Evolutionary conservation across 2,888 invertebrate species (phyloP).

Genomic region (Eucriotettix oculatus): DNA sequence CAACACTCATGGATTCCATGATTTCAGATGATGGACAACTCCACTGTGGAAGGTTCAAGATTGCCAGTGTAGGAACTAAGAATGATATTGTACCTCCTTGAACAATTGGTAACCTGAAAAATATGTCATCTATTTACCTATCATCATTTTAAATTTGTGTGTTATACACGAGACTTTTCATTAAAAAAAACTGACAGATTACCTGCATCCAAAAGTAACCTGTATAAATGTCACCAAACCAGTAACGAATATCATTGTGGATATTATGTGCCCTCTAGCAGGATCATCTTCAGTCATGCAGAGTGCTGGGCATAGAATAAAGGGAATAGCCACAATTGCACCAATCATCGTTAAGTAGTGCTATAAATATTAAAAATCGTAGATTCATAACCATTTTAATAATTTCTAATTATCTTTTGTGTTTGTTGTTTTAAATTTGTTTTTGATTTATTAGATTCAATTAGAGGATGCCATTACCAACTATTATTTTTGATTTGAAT

Average conservation of each 20-base stretch:
- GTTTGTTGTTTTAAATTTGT: too few species aligned
- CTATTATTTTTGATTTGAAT: too few species aligned
- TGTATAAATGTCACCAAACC: slow-evolving; percentile 62
- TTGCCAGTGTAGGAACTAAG: slow-evolving; percentile 59
- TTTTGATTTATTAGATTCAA: too few species aligned
- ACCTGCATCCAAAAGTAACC: slow-evolving; percentile 53
- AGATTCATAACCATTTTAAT: too few species aligned
- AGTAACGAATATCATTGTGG: slow-evolving; percentile 69
- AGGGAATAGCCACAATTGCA: slow-evolving; percentile 66
- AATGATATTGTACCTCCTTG: slow-evolving; percentile 68
- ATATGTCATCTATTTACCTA: neutral
- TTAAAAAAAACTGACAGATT: slow-evolving; percentile 2
- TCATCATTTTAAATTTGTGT: neutral
- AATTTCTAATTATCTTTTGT: too few species aligned
- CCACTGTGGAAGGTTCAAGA: slow-evolving; percentile 53
- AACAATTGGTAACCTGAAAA: slow-evolving; percentile 45
- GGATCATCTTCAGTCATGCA: slow-evolving; percentile 64
- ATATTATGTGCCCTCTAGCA: slow-evolving; percentile 56
- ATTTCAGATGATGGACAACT: slow-evolving; percentile 41
- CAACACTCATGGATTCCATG: slow-evolving; percentile 35
- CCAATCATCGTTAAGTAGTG: slow-evolving; percentile 77
- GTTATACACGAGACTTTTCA: neutral
- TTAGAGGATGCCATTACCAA: too few species aligned
- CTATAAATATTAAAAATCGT: slow-evolving; percentile 24
- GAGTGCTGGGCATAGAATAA: slow-evolving; percentile 61